Base-by-base conservation (phyloP, 1,140 invertebrate genomes). In the Stegodyphus dumicola region DNA sequence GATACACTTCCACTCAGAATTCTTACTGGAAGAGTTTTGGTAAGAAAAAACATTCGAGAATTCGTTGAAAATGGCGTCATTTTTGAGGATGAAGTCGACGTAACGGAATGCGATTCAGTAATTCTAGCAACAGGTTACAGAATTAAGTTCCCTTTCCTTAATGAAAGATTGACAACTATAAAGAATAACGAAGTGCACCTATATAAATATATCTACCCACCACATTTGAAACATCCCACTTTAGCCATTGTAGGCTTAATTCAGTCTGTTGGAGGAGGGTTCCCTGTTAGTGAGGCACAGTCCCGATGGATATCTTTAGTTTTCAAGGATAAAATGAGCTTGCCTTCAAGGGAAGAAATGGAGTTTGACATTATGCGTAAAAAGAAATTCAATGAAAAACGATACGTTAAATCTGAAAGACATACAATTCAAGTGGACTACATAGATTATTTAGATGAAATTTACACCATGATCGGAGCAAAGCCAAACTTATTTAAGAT, bases 1-100 rank as follows among this genome's bases (percentile, higher is more conserved):
- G 92, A 93, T 86, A 91, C 91, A 17, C 87, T 93, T 4, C 91
- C 92, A 2, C 91, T 91, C 78, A 89, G 91, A 17, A 89, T 93
- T 13, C 89, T 91, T 79, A 90, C 56, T 18, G 86, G 80, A 10
- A 73, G 89, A 6, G 89, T 92, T 48, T 89, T 89, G 9, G 88
- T 91, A 60, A 89, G 91, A 88, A 89, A 90, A 56, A 90, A 91
- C 80, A 88, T 91, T 10, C 87, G 89, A 15, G 73, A 56, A 17
- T 89, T 91, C 85, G 89, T 89, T 10, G 87, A 88, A 86, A 86
- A 88, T 18, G 86, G 86, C 10, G 89, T 91, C 15, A 66, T 90
- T 67, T 90, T 91, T n/a, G 88, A 89, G 71, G 52, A 67, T 5
- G 77, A 64, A 18, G 56, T 73, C 11, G 51, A 18, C 13, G 89